Evolutionary conservation across 2,113 vertebrate species (phyloP).

Genomic region (Platysternon megacephalum): DNA sequence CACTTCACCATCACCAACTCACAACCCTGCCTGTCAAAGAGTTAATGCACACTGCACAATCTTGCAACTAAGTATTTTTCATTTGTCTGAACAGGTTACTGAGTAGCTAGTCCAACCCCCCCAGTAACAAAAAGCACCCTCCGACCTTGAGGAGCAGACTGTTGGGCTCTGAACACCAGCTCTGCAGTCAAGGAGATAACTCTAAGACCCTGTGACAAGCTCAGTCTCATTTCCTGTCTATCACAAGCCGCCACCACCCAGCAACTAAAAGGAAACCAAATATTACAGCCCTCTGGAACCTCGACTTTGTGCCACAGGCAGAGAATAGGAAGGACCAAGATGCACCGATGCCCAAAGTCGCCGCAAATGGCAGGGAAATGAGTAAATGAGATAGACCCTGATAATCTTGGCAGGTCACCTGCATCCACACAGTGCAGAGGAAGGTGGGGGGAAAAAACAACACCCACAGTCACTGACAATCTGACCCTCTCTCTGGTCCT

Average conservation of each 20-base stretch:
- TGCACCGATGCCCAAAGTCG: background rate
- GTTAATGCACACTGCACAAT: accelerated
- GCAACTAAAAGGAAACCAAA: background rate
- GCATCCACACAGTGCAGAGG: background rate
- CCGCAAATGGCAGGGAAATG: background rate
- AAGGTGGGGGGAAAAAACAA: background rate
- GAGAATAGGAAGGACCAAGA: background rate
- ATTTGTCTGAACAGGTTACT: accelerated
- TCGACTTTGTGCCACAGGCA: background rate
- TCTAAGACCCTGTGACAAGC: too few relatives aligned
- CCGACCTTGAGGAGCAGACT: background rate
- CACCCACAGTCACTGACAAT: background rate
- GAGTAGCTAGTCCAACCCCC: accelerated
- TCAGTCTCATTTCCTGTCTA: background rate
- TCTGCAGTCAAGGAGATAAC: background rate
- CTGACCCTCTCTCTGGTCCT: background rate
- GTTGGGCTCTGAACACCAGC: background rate
- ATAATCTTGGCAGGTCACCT: background rate
- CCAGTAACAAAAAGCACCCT: background rate
- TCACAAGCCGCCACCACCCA: background rate
- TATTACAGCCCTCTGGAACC: background rate
- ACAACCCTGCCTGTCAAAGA: background rate
- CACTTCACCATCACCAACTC: background rate
- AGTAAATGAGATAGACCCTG: background rate
- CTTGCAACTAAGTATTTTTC: background rate